Base-by-base conservation (phyloP, 2,113 vertebrate genomes). In the Oenanthe melanoleuca region DNA sequence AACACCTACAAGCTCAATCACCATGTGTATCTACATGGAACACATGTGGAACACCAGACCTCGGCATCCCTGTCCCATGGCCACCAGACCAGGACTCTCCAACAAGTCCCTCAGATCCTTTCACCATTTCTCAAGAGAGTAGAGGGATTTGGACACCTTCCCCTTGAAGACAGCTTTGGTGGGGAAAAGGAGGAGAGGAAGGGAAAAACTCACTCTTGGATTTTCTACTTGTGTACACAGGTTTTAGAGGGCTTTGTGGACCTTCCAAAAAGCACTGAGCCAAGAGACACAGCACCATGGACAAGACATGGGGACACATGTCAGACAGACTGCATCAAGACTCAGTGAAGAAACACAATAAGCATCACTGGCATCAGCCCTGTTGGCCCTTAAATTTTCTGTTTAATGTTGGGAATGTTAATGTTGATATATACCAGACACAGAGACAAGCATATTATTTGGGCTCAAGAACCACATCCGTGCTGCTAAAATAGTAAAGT, bases 11-110 rank as follows among this genome's bases (percentile, higher is more conserved):
- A 61, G 28, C 37, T 84, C 45, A 60, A 4, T 29, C 37, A 40
- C 9, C 9, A 9, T 0, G 0, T 24, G 24, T 6, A 65, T 3
- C 38, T 49, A 38, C 18, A 11, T 5, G 5, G 11, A 88, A 61
- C 26, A 49, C 23, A 14, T 24, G 47, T 49, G 47, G 23, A 49
- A 49, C 47, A 49, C 23, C 12, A 88, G 40, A 45, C 14, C n/a
- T 37, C 9, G 0, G 37, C 50, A 84, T 5, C 37, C 85, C 55
- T 53, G 22, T 57, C 34, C 18, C 4, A 0, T 8, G 29, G 34
- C n/a, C 34, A 18, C 21, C 40, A 52, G 40, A 45, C 15, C 47
- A 80, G 20, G 45, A 40, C 10, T 37, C 38, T 57, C 28, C 0
- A 0, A 20, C 31, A 60, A 9, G 25, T 20, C 52, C 60, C 34